phyloP scores from a whole-genome alignment of 2,113 vertebrate genomes.

The Solea senegalensis region DNA sequence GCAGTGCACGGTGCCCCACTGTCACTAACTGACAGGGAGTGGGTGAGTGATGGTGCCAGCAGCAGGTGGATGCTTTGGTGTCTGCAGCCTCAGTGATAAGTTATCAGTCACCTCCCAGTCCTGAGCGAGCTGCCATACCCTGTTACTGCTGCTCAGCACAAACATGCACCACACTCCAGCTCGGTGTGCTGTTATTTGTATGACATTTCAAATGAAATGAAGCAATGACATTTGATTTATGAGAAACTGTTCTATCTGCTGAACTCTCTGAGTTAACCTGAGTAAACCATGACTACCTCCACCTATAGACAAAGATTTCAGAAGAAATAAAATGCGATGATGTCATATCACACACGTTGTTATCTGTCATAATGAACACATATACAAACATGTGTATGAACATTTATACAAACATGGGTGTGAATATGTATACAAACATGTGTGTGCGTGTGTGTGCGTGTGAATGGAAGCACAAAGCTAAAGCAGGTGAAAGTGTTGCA shows the following conservation, averaged over 20 bases:
- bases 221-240: not conserved
- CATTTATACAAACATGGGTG: too few species aligned
- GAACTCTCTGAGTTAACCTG: not conserved
- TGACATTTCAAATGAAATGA: not conserved
- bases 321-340: too few species aligned
- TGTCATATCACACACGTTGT: too few species aligned
- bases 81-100: slow-evolving; percentile 74
- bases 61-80: slow-evolving; percentile 67
- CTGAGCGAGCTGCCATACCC: slow-evolving; percentile 53
- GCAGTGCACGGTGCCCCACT: slow-evolving; percentile 13
- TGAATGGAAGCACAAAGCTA: not conserved
- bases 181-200: not conserved
- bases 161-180: not conserved
- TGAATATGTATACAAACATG: too few species aligned
- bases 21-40: slow-evolving; percentile 63
- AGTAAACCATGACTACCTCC: too few species aligned
- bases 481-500: slow-evolving; percentile 44
- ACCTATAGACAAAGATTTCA: too few species aligned
- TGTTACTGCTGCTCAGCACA: slow-evolving; percentile 29
- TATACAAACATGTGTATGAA: too few species aligned
- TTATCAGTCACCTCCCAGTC: slow-evolving; percentile 71
- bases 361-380: too few species aligned
- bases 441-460: too few species aligned
- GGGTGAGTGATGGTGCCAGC: slow-evolving; percentile 45
- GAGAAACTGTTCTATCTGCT: too few species aligned